Percentiles rank a stretch among this genome's conserved stretches.
These are phyloP conservation scores for Lipophrys pholis DNA, from an alignment of 2,113 vertebrate genomes.

Conservation along the genomic window DNA sequence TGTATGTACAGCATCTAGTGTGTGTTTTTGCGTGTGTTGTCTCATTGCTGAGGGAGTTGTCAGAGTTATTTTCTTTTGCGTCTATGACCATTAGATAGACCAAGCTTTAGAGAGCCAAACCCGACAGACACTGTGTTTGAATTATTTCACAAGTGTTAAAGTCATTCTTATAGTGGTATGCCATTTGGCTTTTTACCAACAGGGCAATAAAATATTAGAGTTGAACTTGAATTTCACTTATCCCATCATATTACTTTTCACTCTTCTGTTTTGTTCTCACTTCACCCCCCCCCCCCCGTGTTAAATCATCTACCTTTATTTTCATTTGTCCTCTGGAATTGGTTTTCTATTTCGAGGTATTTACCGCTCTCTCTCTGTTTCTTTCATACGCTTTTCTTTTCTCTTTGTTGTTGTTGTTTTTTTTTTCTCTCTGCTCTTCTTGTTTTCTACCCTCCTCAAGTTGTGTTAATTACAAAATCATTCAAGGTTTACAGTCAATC, in stretches of 20 bases:
- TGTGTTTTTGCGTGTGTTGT: too few species aligned
- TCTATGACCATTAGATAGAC: neutral
- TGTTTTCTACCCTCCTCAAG: conserved; percentile 64
- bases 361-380: conserved; percentile 65
- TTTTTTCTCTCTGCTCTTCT: conserved; percentile 21
- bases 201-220: neutral
- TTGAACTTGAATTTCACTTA: neutral
- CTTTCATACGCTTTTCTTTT: conserved; percentile 11
- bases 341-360: conserved; percentile 78
- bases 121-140: neutral
- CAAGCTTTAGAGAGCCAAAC: neutral
- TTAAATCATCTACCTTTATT: conserved; percentile 52
- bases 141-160: neutral
- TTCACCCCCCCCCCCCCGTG: conserved; percentile 44
- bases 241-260: conserved; percentile 15
- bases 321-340: conserved; percentile 72
- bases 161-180: neutral
- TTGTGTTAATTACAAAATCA: conserved; percentile 76
- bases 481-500: conserved; percentile 73
- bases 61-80: neutral
- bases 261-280: conserved; percentile 28
- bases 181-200: conserved; percentile 8
- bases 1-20: too few species aligned
- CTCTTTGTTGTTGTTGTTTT: conserved; percentile 36
- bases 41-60: too few species aligned